Percentiles rank a stretch among this genome's conserved stretches.
phyloP scores from a whole-genome alignment of 2,797 vertebrate species.

The Cyprinella venusta region DNA sequence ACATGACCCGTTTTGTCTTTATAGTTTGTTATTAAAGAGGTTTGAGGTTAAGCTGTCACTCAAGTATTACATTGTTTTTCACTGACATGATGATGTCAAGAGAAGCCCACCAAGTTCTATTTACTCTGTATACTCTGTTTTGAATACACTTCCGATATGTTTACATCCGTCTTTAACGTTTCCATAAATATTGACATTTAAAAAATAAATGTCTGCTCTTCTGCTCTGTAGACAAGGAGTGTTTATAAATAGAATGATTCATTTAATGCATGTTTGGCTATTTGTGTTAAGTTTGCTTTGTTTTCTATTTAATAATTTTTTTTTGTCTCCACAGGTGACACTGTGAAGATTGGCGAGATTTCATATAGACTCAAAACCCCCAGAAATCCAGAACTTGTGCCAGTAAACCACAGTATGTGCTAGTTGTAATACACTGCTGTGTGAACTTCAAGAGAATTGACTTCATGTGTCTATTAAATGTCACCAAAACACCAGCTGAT shows the following conservation, averaged over 20 bases:
- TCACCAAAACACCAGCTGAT: background rate
- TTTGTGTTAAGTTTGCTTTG: background rate
- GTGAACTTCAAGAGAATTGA: background rate
- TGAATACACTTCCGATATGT: background rate
- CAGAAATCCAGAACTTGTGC: conserved; percentile 93
- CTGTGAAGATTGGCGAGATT: conserved; percentile 91
- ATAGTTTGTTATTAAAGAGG: background rate
- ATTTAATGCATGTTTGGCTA: background rate
- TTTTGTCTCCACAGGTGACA: conserved; percentile 81
- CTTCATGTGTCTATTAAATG: background rate
- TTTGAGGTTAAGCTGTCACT: background rate
- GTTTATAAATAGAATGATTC: background rate
- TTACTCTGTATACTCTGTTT: background rate
- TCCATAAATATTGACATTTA: background rate
- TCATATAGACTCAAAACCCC: conserved; percentile 88
- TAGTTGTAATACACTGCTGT: background rate
- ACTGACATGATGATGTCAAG: conserved; percentile 4
- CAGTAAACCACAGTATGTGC: conserved; percentile 91
- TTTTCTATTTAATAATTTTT: background rate
- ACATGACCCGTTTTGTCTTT: background rate
- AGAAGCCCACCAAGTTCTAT: background rate
- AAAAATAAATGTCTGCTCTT: background rate
- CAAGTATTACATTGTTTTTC: background rate
- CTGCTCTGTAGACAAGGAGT: background rate
- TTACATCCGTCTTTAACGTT: background rate